phyloP scores from a whole-genome alignment of 2,888 invertebrate species.

The Venusia cambrica region DNA sequence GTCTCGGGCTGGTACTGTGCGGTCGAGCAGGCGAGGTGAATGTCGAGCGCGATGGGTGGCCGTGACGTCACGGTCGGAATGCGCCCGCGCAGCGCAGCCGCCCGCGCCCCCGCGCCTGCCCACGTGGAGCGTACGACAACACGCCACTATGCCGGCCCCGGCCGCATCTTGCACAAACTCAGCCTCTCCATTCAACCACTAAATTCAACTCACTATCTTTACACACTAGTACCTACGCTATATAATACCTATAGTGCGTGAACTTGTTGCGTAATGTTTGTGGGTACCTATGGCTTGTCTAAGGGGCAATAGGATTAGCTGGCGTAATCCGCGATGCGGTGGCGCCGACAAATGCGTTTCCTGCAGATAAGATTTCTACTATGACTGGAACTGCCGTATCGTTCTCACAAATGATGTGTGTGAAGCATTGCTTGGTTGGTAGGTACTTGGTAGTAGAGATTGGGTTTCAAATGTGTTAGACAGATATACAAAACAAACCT shows the following conservation, averaged over 20 bases:
- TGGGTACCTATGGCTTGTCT: conserved; percentile 28
- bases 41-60: conserved; percentile 76
- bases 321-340: conserved; percentile 55
- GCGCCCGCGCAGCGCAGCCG: conserved; percentile 63
- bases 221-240: conserved; percentile 25
- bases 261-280: conserved; percentile 26
- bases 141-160: conserved; percentile 40
- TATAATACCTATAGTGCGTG: conserved; percentile 8
- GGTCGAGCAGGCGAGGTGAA: conserved; percentile 63
- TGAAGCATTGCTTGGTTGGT: conserved; percentile 21
- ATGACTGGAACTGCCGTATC: conserved; percentile 42
- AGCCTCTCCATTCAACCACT: conserved; percentile 57
- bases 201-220: conserved; percentile 42
- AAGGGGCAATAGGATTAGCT: conserved; percentile 43
- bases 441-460: conserved; percentile 13
- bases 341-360: conserved; percentile 64
- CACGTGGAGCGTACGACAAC: conserved; percentile 68
- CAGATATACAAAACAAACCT: not conserved
- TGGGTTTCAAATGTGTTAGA: conserved; percentile 11
- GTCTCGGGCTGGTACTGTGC: conserved; percentile 41
- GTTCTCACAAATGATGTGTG: conserved; percentile 41
- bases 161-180: conserved; percentile 38
- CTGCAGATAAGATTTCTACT: conserved; percentile 69
- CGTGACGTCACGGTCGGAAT: conserved; percentile 80
- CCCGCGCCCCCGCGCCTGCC: conserved; percentile 39